Conservation (phyloP, 2,888 invertebrate genomes). For the Linnaemya vulpina region DNA sequence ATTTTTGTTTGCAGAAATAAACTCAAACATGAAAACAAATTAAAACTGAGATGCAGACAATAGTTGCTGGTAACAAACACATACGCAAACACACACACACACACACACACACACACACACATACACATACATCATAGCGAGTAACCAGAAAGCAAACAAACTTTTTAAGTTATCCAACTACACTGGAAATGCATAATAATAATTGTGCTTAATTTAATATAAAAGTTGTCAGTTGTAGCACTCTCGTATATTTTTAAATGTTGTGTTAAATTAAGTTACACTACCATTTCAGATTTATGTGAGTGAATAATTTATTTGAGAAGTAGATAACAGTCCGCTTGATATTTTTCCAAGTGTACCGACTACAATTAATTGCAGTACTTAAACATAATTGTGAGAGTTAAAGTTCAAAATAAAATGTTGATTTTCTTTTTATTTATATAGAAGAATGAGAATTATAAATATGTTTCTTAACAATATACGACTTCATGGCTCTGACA, state of each 20-base stretch:
- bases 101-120: no score
- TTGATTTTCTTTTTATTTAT: not conserved
- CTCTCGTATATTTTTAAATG: no score
- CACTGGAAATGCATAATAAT: not conserved
- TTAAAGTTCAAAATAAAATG: not conserved
- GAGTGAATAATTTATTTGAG: no score
- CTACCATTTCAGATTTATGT: no score
- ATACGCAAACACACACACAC: no score
- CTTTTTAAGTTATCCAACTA: not conserved
- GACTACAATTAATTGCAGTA: not conserved
- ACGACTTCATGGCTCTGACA: not conserved
- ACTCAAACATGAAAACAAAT: conserved; percentile 32
- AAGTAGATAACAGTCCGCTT: not conserved
- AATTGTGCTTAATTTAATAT: not conserved
- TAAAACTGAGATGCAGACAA: conserved; percentile 55
- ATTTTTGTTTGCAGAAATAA: conserved; percentile 13
- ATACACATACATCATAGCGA: no score
- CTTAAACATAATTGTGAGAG: not conserved
- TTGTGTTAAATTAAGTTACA: no score
- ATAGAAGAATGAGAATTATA: not conserved
- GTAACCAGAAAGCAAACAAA: not conserved
- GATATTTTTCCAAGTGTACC: not conserved
- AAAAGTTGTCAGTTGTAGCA: not conserved
- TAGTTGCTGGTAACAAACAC: no score
- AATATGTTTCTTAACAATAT: not conserved